A percentile compares a stretch with the other conserved stretches of the same genome.
These are phyloP conservation scores for Drosophila auraria DNA, from an alignment of 1,140 invertebrate species.

Conservation along the genomic window DNA sequence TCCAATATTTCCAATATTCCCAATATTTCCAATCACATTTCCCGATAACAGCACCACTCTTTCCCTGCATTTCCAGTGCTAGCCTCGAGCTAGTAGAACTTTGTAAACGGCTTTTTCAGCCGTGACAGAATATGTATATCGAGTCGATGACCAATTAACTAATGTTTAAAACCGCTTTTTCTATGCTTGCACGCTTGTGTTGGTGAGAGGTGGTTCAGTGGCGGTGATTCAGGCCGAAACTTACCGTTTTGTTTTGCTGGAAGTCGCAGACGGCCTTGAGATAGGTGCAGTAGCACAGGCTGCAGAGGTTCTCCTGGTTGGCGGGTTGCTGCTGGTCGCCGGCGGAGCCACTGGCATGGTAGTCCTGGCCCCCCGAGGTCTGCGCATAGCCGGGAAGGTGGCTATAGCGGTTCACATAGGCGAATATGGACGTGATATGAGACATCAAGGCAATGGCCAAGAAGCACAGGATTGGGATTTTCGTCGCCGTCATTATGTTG, in stretches of 20 bases:
- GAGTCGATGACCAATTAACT: constrained; percentile 29
- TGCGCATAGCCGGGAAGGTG: constrained; percentile 14
- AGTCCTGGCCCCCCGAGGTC: constrained; percentile 2
- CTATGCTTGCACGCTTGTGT: background rate
- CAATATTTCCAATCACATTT: background rate
- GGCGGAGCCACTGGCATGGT: background rate
- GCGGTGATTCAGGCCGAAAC: constrained; percentile 17
- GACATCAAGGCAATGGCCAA: background rate
- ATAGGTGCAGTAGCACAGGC: constrained; percentile 37
- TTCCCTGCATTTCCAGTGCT: background rate
- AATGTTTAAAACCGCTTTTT: constrained; percentile 27
- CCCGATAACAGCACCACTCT: background rate
- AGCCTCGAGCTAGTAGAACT: constrained; percentile 1
- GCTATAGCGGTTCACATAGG: background rate
- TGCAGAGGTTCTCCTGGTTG: constrained; percentile 38
- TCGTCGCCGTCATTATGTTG: background rate
- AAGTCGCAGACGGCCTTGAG: constrained; percentile 40
- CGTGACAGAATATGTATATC: background rate
- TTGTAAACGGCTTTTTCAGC: constrained; percentile 2
- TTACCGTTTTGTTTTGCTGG: constrained; percentile 52
- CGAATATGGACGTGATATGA: too few relatives aligned
- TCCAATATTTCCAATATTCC: background rate
- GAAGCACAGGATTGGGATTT: background rate
- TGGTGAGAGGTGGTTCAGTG: constrained; percentile 4
- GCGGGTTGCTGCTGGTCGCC: background rate